Base-by-base conservation (phyloP, 1,140 invertebrate species). In the Heterodera carotae region DNA sequence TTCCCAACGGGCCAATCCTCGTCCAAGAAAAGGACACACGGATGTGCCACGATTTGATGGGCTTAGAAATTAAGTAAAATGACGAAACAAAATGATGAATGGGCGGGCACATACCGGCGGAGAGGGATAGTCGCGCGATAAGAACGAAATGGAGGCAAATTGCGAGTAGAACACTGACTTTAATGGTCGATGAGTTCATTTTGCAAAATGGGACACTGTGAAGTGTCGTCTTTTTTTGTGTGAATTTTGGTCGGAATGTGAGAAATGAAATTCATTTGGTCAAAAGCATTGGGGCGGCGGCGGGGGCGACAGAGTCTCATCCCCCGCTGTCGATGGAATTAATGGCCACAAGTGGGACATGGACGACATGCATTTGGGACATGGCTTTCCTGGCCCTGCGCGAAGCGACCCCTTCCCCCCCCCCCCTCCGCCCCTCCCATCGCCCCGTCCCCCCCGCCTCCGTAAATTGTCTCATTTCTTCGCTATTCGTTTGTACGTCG, bases 1-100 rank as follows among this genome's bases (percentile, higher is more conserved):
- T 74, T 74, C 12, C 25, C 43, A 25, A 64, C 27, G n/a, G 72
- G 48, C 72, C 72, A 74, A 64, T 74, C 72, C 34, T 74, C 72
- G 39, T 74, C 56, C 33, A 74, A 56, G 25, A 74, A 74, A 25
- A 64, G 56, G 18, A 74, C 53, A 29, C 36, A 31, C 25, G 72
- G 72, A 29, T 66, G 62, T 0, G 33, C 62, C 10, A 34, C 27
- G 62, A 66, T 25, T 34, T 31, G 48, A 4, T 53, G 48, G 2
- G 48, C 48, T 53, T 15, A 22, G 48, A 39, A 22, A 18, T 53
- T 53, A 18, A 22, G 48, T 53, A 5, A 22, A 22, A 22, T 15
- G 48, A 22, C 12, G 12, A 39, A 39, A 18, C 48, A 12, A 18
- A 53, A 53, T 15, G 48, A 22, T 1, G 48, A 15, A 22, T 15